Evolutionary conservation across 2,797 vertebrate genomes (phyloP).

Genomic region (Tapirus indicus): DNA sequence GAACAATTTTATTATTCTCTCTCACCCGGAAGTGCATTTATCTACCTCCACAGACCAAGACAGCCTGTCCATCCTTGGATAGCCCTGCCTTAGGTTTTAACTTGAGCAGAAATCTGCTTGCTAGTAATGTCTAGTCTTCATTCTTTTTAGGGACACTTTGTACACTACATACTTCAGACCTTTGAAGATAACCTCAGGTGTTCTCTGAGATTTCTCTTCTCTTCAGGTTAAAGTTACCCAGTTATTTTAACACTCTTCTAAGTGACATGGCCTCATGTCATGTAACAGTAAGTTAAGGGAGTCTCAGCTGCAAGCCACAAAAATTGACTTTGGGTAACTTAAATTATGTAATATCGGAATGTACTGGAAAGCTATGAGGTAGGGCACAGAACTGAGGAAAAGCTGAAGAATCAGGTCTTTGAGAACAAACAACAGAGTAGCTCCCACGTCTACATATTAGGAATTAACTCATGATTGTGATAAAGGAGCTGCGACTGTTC

Average conservation of each 20-base stretch:
- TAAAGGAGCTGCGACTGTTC: background rate
- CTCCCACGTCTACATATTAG: background rate
- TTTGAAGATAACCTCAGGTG: background rate
- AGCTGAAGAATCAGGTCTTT: background rate
- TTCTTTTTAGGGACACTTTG: background rate
- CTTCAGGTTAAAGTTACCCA: background rate
- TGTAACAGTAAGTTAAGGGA: background rate
- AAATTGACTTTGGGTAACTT: background rate
- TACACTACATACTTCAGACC: background rate
- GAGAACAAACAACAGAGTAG: background rate
- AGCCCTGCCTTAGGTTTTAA: background rate
- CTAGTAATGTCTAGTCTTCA: background rate
- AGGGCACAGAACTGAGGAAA: background rate
- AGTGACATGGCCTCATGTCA: background rate
- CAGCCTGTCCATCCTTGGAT: background rate
- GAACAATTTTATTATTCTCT: background rate
- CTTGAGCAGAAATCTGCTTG: background rate
- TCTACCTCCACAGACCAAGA: background rate
- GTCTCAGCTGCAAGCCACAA: background rate
- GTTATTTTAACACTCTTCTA: background rate
- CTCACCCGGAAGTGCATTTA: background rate
- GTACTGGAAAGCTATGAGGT: background rate
- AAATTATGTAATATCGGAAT: background rate
- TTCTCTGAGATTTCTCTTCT: constrained; percentile 30
- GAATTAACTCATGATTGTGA: background rate